These are phyloP conservation scores for Geotrupes spiniger DNA, from an alignment of 2,888 invertebrate species.

Conservation along the genomic window DNA sequence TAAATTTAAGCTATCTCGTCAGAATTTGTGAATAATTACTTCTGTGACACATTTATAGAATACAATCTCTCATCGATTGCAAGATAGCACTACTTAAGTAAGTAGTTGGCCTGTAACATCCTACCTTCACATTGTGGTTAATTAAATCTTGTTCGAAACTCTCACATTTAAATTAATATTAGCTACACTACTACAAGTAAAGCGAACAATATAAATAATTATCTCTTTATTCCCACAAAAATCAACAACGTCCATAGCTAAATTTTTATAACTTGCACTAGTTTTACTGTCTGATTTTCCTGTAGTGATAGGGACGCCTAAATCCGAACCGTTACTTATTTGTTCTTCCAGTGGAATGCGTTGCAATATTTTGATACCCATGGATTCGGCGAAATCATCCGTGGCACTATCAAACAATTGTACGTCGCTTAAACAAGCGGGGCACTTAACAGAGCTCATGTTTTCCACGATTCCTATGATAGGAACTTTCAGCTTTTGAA, in stretches of 20 bases:
- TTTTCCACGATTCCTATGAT: conserved; percentile 88
- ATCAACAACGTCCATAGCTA: conserved; percentile 34
- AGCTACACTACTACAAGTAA: too few species aligned
- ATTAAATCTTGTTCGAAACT: too few species aligned
- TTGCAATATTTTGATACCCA: conserved; percentile 65
- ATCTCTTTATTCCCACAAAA: conserved; percentile 33
- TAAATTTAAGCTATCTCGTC: too few species aligned
- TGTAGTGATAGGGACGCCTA: conserved; percentile 72
- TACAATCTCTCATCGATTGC: too few species aligned
- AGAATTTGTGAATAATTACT: too few species aligned
- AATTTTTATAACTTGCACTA: conserved; percentile 31
- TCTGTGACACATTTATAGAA: too few species aligned
- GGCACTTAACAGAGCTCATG: conserved; percentile 79
- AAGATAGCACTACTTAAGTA: too few species aligned
- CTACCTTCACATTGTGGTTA: too few species aligned
- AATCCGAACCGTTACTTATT: conserved; percentile 68
- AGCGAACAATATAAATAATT: too few species aligned
- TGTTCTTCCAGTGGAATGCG: conserved; percentile 71
- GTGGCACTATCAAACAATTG: conserved; percentile 72
- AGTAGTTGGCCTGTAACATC: too few species aligned
- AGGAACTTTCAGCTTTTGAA: conserved; percentile 76
- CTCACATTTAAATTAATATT: too few species aligned
- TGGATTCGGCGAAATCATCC: conserved; percentile 58
- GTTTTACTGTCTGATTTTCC: conserved; percentile 54
- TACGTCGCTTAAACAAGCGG: conserved; percentile 71